A percentile compares a stretch with the other conserved stretches of the same genome.
Evolutionary conservation across 1,140 invertebrate genomes (phyloP).

Genomic region (Leptoteleia sp.): DNA sequence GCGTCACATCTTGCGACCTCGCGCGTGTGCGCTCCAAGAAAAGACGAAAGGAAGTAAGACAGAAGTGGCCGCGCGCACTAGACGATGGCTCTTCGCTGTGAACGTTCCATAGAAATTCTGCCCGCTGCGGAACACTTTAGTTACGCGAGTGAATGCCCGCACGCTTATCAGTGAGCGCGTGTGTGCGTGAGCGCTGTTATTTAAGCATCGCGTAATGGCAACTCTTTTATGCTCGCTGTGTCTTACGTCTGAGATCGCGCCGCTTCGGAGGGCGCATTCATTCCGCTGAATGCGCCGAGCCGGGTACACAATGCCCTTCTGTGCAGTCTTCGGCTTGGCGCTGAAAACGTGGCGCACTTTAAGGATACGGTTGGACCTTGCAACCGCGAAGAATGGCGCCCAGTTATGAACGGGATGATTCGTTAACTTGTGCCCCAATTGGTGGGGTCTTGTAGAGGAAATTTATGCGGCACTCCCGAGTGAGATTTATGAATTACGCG

Average conservation of each 20-base stretch:
- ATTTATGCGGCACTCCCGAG: too few species aligned
- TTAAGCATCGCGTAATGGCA: constrained; percentile 80
- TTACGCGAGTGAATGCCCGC: constrained; percentile 54
- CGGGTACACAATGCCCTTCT: constrained; percentile 76
- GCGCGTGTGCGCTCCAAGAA: constrained; percentile 37
- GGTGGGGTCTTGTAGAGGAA: too few species aligned
- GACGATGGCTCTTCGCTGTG: constrained; percentile 59
- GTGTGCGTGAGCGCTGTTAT: constrained; percentile 74
- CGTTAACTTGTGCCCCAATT: constrained; percentile 6
- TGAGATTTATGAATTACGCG: too few species aligned
- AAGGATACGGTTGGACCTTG: constrained; percentile 69
- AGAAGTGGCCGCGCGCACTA: constrained; percentile 70
- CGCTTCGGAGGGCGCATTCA: constrained; percentile 77
- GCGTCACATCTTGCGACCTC: constrained; percentile 45
- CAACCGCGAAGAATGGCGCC: constrained; percentile 35
- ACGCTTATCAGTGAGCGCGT: constrained; percentile 42
- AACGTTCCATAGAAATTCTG: constrained; percentile 76
- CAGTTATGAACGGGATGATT: constrained; percentile 25
- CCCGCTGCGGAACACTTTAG: constrained; percentile 66
- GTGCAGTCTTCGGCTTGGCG: constrained; percentile 66
- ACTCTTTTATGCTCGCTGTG: constrained; percentile 80
- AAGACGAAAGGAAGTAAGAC: constrained; percentile 51
- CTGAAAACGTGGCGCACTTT: constrained; percentile 66
- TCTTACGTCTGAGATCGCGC: constrained; percentile 79
- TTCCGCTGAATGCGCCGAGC: constrained; percentile 76